Conservation (phyloP, 2,113 vertebrate genomes). For the Menura novaehollandiae region DNA sequence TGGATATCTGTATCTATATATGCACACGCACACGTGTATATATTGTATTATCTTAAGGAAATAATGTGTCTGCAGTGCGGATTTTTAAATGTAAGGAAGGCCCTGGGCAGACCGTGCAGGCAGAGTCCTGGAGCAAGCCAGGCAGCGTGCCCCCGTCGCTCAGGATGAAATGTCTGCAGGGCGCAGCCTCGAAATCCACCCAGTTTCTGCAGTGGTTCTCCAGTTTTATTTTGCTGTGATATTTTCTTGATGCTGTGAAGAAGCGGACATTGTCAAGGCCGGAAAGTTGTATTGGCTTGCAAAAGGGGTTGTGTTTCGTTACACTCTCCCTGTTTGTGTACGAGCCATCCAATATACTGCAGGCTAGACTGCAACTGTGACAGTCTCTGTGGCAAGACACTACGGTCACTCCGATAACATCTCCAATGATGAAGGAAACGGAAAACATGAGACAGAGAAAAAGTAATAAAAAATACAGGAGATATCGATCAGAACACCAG, state of each 20-base stretch:
- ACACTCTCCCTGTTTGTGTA: not conserved
- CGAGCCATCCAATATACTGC: not conserved
- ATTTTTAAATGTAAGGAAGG: not conserved
- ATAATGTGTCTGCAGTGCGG: not conserved
- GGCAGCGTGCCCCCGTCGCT: rapidly evolving
- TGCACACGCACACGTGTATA: not conserved
- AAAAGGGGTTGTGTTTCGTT: not conserved
- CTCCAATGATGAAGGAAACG: slow-evolving; percentile 33
- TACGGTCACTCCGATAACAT: not conserved
- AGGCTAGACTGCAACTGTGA: not conserved
- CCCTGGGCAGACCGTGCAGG: rapidly evolving
- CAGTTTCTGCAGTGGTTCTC: not conserved
- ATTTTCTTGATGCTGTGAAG: not conserved
- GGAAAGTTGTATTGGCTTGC: not conserved
- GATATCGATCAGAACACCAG: slow-evolving; percentile 23
- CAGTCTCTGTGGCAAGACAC: not conserved
- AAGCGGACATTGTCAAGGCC: not conserved
- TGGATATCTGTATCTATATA: not conserved
- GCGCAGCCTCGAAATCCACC: not conserved
- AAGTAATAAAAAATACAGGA: slow-evolving; percentile 34
- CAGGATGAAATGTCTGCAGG: not conserved
- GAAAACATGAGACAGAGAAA: slow-evolving; percentile 8
- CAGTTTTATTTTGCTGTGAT: not conserved
- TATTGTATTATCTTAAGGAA: not conserved
- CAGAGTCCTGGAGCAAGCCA: not conserved